phyloP scores from a whole-genome alignment of 1,140 invertebrate genomes.

The Dolichoris vasculosae region DNA sequence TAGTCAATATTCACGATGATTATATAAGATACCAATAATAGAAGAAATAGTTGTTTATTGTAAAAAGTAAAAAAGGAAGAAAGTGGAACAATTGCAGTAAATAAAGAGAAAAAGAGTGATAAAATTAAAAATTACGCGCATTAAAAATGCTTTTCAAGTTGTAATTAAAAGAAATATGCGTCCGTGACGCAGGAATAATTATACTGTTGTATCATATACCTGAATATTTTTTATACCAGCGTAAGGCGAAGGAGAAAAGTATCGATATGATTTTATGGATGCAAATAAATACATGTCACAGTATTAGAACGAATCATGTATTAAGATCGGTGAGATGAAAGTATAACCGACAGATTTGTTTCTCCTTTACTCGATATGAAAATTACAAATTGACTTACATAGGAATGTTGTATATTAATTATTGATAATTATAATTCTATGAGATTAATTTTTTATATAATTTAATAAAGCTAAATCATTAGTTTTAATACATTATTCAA shows the following conservation, averaged over 20 bases:
- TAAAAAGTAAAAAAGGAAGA: neutral
- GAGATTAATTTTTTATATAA: conserved; percentile 7
- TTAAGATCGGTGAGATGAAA: neutral
- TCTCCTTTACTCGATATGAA: neutral
- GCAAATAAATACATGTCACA: neutral
- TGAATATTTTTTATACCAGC: conserved; percentile 52
- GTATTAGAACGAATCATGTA: neutral
- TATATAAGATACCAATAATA: neutral
- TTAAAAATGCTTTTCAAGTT: conserved; percentile 49
- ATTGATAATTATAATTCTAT: neutral
- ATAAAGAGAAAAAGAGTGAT: conserved; percentile 44
- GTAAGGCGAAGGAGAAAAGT: conserved; percentile 14
- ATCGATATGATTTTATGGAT: conserved; percentile 36
- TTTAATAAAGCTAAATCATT: neutral
- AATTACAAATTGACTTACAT: neutral
- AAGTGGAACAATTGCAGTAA: neutral
- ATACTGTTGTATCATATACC: conserved; percentile 49
- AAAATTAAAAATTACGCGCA: conserved; percentile 38
- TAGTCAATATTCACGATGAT: conserved; percentile 12
- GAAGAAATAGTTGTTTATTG: conserved; percentile 26
- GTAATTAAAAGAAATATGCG: conserved; percentile 44
- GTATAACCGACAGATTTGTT: neutral
- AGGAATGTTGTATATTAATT: neutral
- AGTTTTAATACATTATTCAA: neutral
- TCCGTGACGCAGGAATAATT: conserved; percentile 47